Percentiles rank a stretch among this genome's conserved stretches.
Evolutionary conservation across 2,113 vertebrate genomes (phyloP).

Genomic region (Onychostoma macrolepis): DNA sequence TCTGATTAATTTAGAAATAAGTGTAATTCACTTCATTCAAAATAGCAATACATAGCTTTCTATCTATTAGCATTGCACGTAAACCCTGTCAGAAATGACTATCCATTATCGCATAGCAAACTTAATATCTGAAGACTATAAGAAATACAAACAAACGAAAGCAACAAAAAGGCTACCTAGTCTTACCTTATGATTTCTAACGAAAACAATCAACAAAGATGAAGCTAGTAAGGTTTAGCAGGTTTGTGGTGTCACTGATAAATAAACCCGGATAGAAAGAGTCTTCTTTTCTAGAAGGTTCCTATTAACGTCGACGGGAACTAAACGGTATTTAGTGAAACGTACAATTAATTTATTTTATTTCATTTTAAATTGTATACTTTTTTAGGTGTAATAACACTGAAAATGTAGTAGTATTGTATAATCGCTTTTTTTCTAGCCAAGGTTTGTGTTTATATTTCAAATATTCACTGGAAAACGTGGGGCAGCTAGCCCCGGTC

Average conservation of each 20-base stretch:
- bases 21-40: background rate
- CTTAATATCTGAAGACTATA: background rate
- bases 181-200: background rate
- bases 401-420: background rate
- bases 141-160: background rate
- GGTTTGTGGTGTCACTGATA: constrained; percentile 46
- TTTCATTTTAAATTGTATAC: background rate
- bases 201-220: background rate
- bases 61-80: background rate
- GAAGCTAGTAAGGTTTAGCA: background rate
- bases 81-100: background rate
- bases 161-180: fast-evolving
- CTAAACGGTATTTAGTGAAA: background rate
- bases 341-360: background rate
- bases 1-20: background rate
- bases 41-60: background rate
- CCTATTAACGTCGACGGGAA: background rate
- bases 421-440: background rate
- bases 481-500: background rate
- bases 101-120: background rate
- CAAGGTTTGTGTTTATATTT: background rate
- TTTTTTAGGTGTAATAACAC: background rate
- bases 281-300: background rate
- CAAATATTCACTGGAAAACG: background rate
- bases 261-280: constrained; percentile 57